These are phyloP conservation scores for Metopolophium dirhodum DNA, from an alignment of 1,140 invertebrate genomes.

Conservation along the genomic window DNA sequence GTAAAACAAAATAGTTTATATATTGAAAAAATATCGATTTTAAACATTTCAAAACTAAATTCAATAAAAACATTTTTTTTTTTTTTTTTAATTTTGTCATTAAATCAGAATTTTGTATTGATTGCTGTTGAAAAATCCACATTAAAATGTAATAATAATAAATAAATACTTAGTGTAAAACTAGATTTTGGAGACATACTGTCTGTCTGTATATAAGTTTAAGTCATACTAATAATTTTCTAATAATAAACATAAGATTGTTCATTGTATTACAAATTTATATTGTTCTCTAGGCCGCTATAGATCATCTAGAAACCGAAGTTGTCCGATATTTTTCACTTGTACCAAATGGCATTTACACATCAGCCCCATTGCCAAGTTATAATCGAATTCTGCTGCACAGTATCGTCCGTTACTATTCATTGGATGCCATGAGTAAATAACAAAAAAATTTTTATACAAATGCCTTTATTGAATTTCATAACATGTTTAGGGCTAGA, in stretches of 20 bases:
- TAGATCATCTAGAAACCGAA: constrained; percentile 43
- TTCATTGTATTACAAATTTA: neutral
- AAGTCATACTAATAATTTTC: neutral
- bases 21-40: too few relatives aligned
- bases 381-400: constrained; percentile 29
- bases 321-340: constrained; percentile 26
- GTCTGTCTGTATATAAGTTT: too few relatives aligned
- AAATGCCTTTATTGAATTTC: neutral
- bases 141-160: too few relatives aligned
- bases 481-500: too few relatives aligned
- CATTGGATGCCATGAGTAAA: constrained; percentile 45
- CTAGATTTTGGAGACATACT: too few relatives aligned
- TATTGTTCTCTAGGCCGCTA: neutral
- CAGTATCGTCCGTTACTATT: constrained; percentile 50
- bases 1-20: too few relatives aligned
- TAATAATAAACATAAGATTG: neutral
- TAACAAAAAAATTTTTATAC: neutral
- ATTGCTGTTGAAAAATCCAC: too few relatives aligned
- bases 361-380: neutral
- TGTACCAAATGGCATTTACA: constrained; percentile 24
- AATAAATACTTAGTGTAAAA: too few relatives aligned
- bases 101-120: too few relatives aligned
- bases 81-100: too few relatives aligned
- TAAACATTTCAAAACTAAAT: too few relatives aligned
- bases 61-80: too few relatives aligned